Evolutionary conservation across 1,140 invertebrate genomes (phyloP).

Genomic region (Macrobrachium nipponense): DNA sequence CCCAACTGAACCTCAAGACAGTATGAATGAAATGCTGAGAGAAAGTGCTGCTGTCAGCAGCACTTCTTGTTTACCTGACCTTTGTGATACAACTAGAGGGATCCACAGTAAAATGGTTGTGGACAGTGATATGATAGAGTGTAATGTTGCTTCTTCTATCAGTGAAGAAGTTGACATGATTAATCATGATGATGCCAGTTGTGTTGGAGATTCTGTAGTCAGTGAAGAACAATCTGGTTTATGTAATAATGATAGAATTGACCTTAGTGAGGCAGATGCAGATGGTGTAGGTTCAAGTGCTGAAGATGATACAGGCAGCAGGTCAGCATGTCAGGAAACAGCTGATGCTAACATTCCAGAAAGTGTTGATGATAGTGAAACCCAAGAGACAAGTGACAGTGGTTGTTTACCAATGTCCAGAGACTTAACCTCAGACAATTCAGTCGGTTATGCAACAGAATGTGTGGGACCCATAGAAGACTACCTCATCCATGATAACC

Average conservation of each 20-base stretch:
- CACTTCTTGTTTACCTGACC: slow-evolving; percentile 29
- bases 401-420: too few species aligned
- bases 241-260: too few species aligned
- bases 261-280: too few species aligned
- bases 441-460: slow-evolving; percentile 1
- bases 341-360: too few species aligned
- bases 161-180: background rate
- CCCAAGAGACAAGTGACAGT: too few species aligned
- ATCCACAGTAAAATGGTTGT: slow-evolving; percentile 23
- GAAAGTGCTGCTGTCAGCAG: background rate
- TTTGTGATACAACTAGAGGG: slow-evolving; percentile 53
- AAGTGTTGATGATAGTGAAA: background rate
- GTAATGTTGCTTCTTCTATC: background rate
- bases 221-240: too few species aligned
- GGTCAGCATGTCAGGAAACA: too few species aligned
- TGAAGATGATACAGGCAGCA: too few species aligned
- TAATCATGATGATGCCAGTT: too few species aligned
- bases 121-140: background rate
- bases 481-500: slow-evolving; percentile 48
- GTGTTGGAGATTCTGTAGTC: too few species aligned
- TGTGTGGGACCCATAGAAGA: slow-evolving; percentile 36
- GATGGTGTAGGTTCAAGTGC: too few species aligned
- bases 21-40: background rate
- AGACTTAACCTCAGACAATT: background rate
- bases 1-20: background rate